Evolutionary conservation across 1,140 invertebrate genomes (phyloP).

Genomic region (Homarus americanus): DNA sequence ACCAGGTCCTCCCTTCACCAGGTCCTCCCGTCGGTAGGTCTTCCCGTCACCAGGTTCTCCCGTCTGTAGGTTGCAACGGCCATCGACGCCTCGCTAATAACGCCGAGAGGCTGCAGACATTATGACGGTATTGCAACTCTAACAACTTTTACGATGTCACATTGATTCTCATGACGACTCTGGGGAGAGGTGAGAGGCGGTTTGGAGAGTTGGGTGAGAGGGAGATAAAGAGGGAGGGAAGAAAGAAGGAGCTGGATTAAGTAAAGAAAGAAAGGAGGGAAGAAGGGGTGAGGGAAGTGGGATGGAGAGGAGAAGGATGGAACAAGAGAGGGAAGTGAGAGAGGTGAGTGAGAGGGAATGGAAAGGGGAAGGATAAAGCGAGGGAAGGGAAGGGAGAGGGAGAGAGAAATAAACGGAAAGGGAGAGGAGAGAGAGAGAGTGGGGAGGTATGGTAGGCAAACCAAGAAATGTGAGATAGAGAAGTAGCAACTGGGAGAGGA

Average conservation of each 20-base stretch:
- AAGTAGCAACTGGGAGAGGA: too few species aligned
- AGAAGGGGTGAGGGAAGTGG: background rate
- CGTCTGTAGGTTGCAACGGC: background rate
- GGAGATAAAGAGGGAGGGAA: background rate
- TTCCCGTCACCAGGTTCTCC: background rate
- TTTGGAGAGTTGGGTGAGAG: too few species aligned
- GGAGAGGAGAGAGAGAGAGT: background rate
- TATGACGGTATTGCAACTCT: background rate
- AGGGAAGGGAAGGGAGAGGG: background rate
- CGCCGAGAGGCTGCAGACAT: background rate
- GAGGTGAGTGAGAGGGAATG: background rate
- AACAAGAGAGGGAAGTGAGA: too few species aligned
- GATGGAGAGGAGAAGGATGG: background rate
- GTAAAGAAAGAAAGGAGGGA: background rate
- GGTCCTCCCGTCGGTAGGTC: background rate
- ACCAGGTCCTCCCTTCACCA: background rate
- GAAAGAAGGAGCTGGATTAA: background rate
- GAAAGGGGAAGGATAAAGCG: background rate
- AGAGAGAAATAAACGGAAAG: background rate
- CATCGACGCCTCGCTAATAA: background rate
- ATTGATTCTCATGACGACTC: background rate
- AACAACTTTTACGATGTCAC: background rate
- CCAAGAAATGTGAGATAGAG: too few species aligned
- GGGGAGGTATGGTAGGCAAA: too few species aligned
- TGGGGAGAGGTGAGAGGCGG: background rate